Evolutionary conservation across 2,113 vertebrate genomes (phyloP), one percentile per base, ranked within the genome.

Genomic region (Paramisgurnus dabryanus): DNA sequence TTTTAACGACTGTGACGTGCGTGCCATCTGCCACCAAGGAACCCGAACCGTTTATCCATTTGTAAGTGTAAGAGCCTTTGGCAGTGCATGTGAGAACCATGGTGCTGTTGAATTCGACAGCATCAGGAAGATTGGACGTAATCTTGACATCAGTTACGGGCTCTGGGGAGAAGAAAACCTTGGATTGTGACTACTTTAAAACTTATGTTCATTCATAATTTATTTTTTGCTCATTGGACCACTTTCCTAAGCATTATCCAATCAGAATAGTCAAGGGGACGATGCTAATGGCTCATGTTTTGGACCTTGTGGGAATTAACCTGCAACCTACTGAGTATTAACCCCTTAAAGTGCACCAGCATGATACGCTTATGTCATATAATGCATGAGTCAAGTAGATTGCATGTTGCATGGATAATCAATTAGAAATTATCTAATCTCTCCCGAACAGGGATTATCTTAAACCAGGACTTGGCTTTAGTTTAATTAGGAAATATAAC

Each of bases 61-160:
- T 13, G 85, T 91, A 93, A 3, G 15, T 74, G 55, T 90, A 81
- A 76, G 92, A 91, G 34, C 92, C 92, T 66, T 82, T 85, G 1
- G 89, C 89, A 0, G 77, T 10, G 85, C 92, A 93, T 76, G 63
- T 89, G 1, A 93, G 89, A 1, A 83, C 58, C 81, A 93, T 87
- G 0, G 89, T 89, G 89, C 64, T 86, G 81, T 89, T 89, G 45
- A 71, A 0, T 68, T 93, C 92, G 0, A 90, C 65, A 0, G 87
- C 85, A 61, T 91, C 89, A 0, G 65, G 0, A 1, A 82, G 0
- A 86, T 8, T 34, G 7, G 91, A 80, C 1, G 0, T 81, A 67
- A 93, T 87, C 45, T 0, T 0, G 3, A 91, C 88, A 0, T 49
- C 4, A 0, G 86, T 84, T 34, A 93, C 85, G 0, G 90, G 87